Evolutionary conservation across 2,888 invertebrate genomes (phyloP), one percentile per base, ranked within the genome.

Genomic region (Dyspetes luteomarginatus): DNA sequence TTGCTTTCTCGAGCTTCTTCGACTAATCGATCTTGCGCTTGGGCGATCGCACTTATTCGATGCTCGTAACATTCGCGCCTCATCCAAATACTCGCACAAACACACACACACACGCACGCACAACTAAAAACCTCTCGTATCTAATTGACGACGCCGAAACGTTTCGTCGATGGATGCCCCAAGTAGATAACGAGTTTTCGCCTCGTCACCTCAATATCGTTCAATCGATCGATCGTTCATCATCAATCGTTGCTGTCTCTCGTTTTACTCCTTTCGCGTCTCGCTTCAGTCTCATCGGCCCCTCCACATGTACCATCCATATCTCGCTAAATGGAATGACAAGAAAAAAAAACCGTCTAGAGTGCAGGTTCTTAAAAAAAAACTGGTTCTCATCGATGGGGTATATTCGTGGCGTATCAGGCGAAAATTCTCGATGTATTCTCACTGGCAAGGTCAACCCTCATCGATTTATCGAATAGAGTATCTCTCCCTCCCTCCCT

Each of bases 401-500:
- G 41, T 56, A 68, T 64, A 68, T 73, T 48, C 55, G 17, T 28
- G 30, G 55, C 17, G 26, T 55, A 72, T 62, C 50, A 30, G 45
- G 24, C 60, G 24, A 52, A 36, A 48, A 45, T 72, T 12, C 43
- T 17, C 56, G 64, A 36, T 55, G 62, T 52, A 58, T 67, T 58
- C 28, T 22, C 58, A 36, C 43, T 48, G 64, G 78, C 68, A 73
- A 69, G 65, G 55, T 67, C 67, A 71, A 68, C 55, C 41, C 48
- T 65, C n/a, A 74, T 82, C 74, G 79, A 81, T 83, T 77, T 71
- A 77, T 79, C 74, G 62, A 60, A 36, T n/a, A n/a, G n/a, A n/a
- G n/a, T n/a, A n/a, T n/a, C n/a, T n/a, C n/a, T n/a, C n/a, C 15
- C 22, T 30, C n/a, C n/a, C n/a, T n/a, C n/a, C n/a, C n/a, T n/a